Base-by-base conservation (phyloP, 2,797 vertebrate genomes). In the Eulemur albifrons region DNA sequence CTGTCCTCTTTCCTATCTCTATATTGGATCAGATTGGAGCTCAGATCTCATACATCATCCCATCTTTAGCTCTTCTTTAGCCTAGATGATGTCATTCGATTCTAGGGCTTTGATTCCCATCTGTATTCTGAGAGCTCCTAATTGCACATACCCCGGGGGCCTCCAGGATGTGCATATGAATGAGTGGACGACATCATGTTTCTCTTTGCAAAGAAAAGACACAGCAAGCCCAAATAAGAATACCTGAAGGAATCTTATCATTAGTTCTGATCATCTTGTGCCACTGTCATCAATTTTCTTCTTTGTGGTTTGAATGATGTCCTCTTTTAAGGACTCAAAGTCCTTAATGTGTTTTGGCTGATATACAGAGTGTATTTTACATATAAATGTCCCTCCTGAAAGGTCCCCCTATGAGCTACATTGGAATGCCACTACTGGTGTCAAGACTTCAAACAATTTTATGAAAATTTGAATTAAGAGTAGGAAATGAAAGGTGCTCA, bases 391-490 rank as follows among this genome's bases (percentile, higher is more conserved):
- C 38, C 80, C 79, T 93, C 57, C 75, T 85, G 40, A 72, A 93
- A 96, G 88, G 82, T 40, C 27, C n/a, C 61, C 57, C 73, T 32
- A 43, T 75, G 32, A 86, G 80, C 81, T 89, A 92, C 86, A 72
- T 85, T 79, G 96, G 82, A 87, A 95, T 93, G 70, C 54, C 88
- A 54, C 40, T 32, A 27, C 93, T 32, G 25, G 38, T 92, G 86
- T 90, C 72, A 93, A 81, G 83, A 97, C 96, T 98, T 98, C 95
- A 97, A 97, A 97, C 95, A 94, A 69, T 94, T 98, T 98, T 94
- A 95, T 91, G 94, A 97, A 94, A 90, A 85, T 97, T 94, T 97
- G 96, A 98, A 98, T 97, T 97, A 97, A 96, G 92, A 82, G 94
- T 90, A 88, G 88, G 83, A 97, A 97, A 97, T 97, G 96, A 97